Conservation (phyloP, 2,797 vertebrate genomes). For the Smutsia temminckii region DNA sequence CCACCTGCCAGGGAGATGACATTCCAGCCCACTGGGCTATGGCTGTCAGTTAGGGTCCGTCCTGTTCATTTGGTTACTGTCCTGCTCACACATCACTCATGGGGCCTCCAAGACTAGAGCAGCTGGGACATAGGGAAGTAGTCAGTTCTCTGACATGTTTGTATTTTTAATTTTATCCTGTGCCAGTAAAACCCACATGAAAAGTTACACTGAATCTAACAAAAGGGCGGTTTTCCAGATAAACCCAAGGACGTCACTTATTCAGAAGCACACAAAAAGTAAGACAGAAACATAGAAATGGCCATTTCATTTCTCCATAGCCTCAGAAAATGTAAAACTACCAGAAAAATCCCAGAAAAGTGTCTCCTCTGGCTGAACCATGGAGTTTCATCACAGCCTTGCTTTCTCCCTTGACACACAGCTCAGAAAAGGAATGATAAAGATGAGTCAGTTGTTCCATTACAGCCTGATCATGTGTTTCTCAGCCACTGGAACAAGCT, state of each 20-base stretch:
- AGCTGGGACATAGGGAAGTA: accelerated
- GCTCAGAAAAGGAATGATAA: background rate
- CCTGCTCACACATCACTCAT: background rate
- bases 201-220: background rate
- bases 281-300: background rate
- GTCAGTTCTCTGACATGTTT: background rate
- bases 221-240: background rate
- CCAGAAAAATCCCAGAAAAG: background rate
- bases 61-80: background rate
- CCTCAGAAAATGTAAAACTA: background rate
- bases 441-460: background rate
- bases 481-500: background rate
- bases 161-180: background rate
- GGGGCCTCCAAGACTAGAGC: background rate
- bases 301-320: background rate
- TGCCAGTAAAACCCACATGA: background rate
- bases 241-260: background rate
- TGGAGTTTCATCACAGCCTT: background rate
- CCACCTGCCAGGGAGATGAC: background rate
- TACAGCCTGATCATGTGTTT: background rate
- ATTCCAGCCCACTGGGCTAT: background rate
- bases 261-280: background rate
- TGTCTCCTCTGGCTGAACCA: background rate
- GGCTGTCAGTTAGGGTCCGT: too few relatives aligned
- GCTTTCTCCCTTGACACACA: background rate